These are phyloP conservation scores for Silurus aristotelis DNA, from an alignment of 2,797 vertebrate genomes.

Conservation along the genomic window DNA sequence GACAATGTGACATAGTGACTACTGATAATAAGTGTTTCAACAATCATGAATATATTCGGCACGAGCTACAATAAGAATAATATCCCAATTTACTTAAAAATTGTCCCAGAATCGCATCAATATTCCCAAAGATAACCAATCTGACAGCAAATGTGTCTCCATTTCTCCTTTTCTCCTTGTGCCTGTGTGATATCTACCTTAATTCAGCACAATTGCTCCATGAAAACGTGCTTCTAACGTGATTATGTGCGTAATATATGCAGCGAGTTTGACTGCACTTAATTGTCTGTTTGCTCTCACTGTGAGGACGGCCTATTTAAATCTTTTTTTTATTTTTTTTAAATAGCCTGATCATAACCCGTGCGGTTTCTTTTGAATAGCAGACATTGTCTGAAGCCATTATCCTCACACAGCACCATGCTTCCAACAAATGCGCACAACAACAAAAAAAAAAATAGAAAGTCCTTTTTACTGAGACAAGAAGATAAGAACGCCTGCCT, in stretches of 20 bases:
- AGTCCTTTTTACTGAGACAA: slow-evolving; percentile 79
- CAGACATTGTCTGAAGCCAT: slow-evolving; percentile 76
- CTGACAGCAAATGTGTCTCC: slow-evolving; percentile 42
- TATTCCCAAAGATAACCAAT: slow-evolving; percentile 31
- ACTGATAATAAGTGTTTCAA: neutral
- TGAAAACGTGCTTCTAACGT: slow-evolving; percentile 43
- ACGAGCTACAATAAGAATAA: neutral
- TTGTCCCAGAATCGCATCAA: slow-evolving; percentile 12
- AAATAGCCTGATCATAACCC: slow-evolving; percentile 67
- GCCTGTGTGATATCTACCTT: slow-evolving; percentile 36
- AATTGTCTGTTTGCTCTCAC: slow-evolving; percentile 53
- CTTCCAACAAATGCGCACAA: slow-evolving; percentile 73
- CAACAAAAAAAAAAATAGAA: slow-evolving; percentile 58
- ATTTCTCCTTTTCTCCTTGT: slow-evolving; percentile 24
- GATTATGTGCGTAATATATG: slow-evolving; percentile 46
- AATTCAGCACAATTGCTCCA: slow-evolving; percentile 39
- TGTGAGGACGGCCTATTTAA: slow-evolving; percentile 35
- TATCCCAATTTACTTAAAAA: slow-evolving; percentile 16
- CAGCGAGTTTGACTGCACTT: slow-evolving; percentile 34
- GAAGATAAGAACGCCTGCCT: slow-evolving; percentile 78
- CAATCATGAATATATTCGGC: slow-evolving; percentile 1
- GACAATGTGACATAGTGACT: neutral
- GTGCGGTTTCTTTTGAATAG: slow-evolving; percentile 74
- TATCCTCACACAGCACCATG: slow-evolving; percentile 72
- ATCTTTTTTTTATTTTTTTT: slow-evolving; percentile 14